Conservation (phyloP, 1,140 invertebrate genomes). For the Papilio machaon region DNA sequence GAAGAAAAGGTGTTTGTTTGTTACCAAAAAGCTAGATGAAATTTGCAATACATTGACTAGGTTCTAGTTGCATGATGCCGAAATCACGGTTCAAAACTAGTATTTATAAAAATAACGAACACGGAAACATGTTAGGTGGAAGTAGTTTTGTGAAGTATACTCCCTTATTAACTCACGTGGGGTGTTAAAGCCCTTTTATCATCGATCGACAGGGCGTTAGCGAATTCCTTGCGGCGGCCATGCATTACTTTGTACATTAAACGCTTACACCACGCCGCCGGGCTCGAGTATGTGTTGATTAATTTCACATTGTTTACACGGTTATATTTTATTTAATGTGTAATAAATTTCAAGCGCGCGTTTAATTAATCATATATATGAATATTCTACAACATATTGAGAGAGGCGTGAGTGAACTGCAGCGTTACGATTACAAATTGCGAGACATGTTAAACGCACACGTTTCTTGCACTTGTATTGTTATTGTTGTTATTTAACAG, state of each 20-base stretch:
- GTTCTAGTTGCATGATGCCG: neutral
- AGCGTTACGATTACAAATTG: neutral
- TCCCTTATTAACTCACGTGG: neutral
- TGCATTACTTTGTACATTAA: neutral
- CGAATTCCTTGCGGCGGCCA: constrained; percentile 1
- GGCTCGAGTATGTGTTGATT: constrained; percentile 24
- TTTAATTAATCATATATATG: neutral
- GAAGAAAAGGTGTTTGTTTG: too few relatives aligned
- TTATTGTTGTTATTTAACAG: neutral
- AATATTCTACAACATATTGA: neutral
- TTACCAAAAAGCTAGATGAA: too few relatives aligned
- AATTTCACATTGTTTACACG: constrained; percentile 17
- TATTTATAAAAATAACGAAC: neutral
- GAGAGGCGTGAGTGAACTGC: neutral
- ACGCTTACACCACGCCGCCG: neutral
- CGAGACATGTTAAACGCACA: neutral
- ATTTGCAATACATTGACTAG: neutral
- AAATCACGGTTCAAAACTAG: neutral
- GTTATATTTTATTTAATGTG: constrained; percentile 10
- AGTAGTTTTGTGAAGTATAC: neutral
- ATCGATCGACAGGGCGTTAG: neutral
- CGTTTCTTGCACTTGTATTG: neutral
- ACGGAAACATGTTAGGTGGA: neutral
- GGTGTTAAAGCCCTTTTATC: neutral
- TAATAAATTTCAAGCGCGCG: constrained; percentile 11